Base-by-base conservation (phyloP, 2,113 vertebrate genomes). In the Aegithalos caudatus region DNA sequence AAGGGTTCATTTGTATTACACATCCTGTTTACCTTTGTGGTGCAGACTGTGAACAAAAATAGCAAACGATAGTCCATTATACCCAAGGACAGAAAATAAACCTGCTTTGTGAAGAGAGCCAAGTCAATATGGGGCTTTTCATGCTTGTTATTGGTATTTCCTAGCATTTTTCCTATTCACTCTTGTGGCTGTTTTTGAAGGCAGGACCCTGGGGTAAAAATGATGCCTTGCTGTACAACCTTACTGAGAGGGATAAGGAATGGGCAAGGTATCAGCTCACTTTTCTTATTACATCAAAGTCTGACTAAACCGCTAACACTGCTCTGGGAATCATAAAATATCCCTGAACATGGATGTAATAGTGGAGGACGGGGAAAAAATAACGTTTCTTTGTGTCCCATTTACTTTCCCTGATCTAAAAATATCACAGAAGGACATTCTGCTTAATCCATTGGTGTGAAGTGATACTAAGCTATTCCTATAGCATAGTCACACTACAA, bases 331-430 rank as follows among this genome's bases (percentile, higher is more conserved):
- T 44, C 8, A 37, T 42, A 56, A 62, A 54, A 87, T 14, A 38
- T 56, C 7, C 23, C 24, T 51, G 29, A 6, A 53, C 0, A 0
- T 28, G 20, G 24, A 62, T 23, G 19, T 24, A 29, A 23, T 7
- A 70, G 7, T 60, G 28, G 29, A 57, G 9, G 24, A 45, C 18
- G 11, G 24, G 18, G 44, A 45, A 20, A 45, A 20, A 45, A 45
- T 14, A 14, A 13, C 1, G 0, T 2, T 1, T 42, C n/a, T 73
- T 56, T 35, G 3, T 48, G 7, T 57, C 28, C 13, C 17, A 47
- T 45, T 81, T 79, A 29, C 29, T 50, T 85, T 87, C 6, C n/a
- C 10, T 64, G 17, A 45, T 18, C 18, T 80, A 37, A 35, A 48
- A 87, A 67, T 24, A 50, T 20, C 8, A 3, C 51, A 66, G 19